These are phyloP conservation scores for Keiferia lycopersicella DNA, from an alignment of 2,888 invertebrate genomes.

Conservation along the genomic window DNA sequence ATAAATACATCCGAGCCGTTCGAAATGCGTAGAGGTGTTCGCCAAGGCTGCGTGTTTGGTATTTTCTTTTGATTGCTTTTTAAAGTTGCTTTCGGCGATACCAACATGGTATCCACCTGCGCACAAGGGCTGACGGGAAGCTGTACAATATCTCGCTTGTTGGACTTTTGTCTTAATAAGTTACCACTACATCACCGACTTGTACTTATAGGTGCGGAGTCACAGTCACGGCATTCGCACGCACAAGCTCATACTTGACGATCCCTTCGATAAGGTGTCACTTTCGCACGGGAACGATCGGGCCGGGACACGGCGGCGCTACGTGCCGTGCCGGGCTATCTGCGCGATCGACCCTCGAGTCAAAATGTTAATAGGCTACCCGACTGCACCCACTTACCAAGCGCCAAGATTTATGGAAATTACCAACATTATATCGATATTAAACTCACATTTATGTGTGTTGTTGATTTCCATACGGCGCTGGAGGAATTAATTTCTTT, in stretches of 20 bases:
- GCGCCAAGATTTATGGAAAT: slow-evolving; percentile 44
- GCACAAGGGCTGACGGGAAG: too few relatives aligned
- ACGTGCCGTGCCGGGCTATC: slow-evolving; percentile 47
- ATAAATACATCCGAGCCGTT: too few relatives aligned
- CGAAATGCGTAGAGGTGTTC: too few relatives aligned
- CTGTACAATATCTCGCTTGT: too few relatives aligned
- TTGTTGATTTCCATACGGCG: background rate
- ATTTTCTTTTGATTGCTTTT: too few relatives aligned
- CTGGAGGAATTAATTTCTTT: background rate
- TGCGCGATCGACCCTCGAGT: slow-evolving; percentile 56
- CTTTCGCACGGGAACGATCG: slow-evolving; percentile 48
- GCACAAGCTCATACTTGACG: slow-evolving; percentile 46
- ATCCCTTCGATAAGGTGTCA: slow-evolving; percentile 47
- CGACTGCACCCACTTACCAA: slow-evolving; percentile 45
- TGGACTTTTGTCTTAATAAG: background rate
- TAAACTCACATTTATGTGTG: slow-evolving; percentile 20
- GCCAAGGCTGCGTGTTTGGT: too few relatives aligned
- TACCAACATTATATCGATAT: slow-evolving; percentile 35
- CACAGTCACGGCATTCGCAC: slow-evolving; percentile 36
- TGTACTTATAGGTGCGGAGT: background rate
- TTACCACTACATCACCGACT: background rate
- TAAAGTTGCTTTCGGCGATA: too few relatives aligned
- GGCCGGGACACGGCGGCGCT: slow-evolving; percentile 11
- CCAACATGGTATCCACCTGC: too few relatives aligned
- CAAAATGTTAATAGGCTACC: slow-evolving; percentile 59